phyloP scores from a whole-genome alignment of 1,140 invertebrate genomes.

The Gerris buenoi region DNA sequence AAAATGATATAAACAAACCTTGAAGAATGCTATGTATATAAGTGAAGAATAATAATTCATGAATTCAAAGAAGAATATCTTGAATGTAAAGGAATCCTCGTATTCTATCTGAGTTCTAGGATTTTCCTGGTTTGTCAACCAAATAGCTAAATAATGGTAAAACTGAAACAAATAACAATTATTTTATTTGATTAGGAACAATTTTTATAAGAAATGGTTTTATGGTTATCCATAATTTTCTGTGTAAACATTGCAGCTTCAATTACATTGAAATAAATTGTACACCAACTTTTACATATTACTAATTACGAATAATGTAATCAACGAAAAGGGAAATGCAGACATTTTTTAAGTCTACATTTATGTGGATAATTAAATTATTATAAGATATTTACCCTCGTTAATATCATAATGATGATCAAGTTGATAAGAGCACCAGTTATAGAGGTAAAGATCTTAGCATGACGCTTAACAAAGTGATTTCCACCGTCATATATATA shows the following conservation, averaged over 20 bases:
- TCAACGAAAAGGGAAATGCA: no score
- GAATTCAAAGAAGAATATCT: conserved; percentile 95
- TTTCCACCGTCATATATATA: conserved; percentile 55
- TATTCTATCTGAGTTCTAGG: conserved; percentile 87
- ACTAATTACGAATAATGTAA: no score
- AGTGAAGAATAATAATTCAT: conserved; percentile 92
- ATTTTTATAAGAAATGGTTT: no score
- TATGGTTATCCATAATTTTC: no score
- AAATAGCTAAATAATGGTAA: conserved; percentile 61
- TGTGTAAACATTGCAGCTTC: no score
- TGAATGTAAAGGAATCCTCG: conserved; percentile 90
- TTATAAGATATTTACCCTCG: no score
- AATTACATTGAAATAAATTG: no score
- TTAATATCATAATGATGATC: conserved; percentile 79
- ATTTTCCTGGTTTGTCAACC: conserved; percentile 72
- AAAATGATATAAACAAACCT: no score
- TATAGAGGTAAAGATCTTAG: conserved; percentile 80
- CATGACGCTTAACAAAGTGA: conserved; percentile 56
- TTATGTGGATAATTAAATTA: no score
- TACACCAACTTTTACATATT: no score
- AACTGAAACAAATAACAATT: conserved; percentile 36
- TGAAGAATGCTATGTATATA: conserved; percentile 95
- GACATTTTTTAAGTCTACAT: no score
- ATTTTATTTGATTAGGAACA: not conserved
- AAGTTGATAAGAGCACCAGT: conserved; percentile 83